Conservation (phyloP, 2,797 vertebrate genomes). For the Sylvia borin region DNA sequence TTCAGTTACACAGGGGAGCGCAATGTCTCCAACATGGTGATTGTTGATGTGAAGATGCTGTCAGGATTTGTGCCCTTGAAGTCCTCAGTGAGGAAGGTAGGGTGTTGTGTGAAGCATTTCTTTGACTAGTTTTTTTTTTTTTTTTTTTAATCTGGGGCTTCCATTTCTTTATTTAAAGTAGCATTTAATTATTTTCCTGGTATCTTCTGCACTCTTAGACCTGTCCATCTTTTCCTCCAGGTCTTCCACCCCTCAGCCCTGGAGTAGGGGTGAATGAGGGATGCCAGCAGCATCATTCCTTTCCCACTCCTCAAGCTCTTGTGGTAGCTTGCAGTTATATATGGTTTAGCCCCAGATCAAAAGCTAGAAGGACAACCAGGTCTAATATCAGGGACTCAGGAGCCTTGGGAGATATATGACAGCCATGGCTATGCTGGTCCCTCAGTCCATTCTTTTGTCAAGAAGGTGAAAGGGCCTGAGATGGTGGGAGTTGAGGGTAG, state of each 20-base stretch:
- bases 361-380: not conserved
- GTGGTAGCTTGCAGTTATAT: not conserved
- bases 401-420: not conserved
- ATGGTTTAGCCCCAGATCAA: fast-evolving
- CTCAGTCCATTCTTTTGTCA: not conserved
- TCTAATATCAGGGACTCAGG: not conserved
- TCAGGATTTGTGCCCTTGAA: not conserved
- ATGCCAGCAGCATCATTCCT: not conserved
- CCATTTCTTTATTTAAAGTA: not conserved
- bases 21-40: not conserved
- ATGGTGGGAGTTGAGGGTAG: not conserved
- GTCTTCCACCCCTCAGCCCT: not conserved
- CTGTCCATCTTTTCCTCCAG: not conserved
- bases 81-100: not conserved
- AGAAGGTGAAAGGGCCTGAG: not conserved
- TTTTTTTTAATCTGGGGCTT: not conserved
- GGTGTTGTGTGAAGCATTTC: not conserved
- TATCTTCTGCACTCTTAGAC: not conserved
- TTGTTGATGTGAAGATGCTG: conserved; percentile 20
- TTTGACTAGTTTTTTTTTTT: not conserved
- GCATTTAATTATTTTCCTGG: not conserved
- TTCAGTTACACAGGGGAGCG: conserved; percentile 63
- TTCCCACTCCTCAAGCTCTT: not conserved
- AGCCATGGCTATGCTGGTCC: not conserved
- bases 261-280: not conserved